Evolutionary conservation across 1,140 invertebrate species (phyloP), one percentile per base, ranked within the genome.

Genomic region (Papilio helenus): DNA sequence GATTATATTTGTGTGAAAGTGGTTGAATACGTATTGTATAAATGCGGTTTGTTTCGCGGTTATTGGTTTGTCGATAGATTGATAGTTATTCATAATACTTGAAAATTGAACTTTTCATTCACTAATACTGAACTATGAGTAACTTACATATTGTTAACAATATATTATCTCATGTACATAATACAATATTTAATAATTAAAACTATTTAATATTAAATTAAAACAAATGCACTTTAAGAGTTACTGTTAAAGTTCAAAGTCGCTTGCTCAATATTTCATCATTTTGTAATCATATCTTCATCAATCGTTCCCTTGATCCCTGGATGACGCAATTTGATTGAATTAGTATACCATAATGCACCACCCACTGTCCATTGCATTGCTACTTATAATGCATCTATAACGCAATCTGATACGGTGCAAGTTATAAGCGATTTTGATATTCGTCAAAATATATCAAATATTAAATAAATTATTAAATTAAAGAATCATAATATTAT

Each of bases 11-110:
- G 61, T 68, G 26, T 29, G 61, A 68, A 68, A 68, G 26, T 68
- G 3, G 9, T 8, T 12, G 20, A 3, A 49, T 55, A 20, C n/a
- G 2, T 9, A 55, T 65, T 29, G 23, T 65, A 3, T 18, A 34
- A 29, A 68, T 68, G 26, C 26, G 61, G 61, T 29, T 68, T 68
- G 61, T 68, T 68, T 68, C 26, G 61, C 61, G 61, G 61, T 34
- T 2, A 58, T 58, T 58, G 55, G 8, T 58, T 58, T 39, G 7
- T 7, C 34, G 34, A 8, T 39, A 39, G 7, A 39, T 39, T 39
- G 34, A 39, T 39, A 39, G 34, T 39, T 39, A 8, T 8, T 39
- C 34, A 39, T 39, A 8, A 39, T 39, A 39, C 34, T 8, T 39
- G 34, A 39, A 34, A 34, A 39, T 39, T 39, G 34, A 39, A 39